These are phyloP conservation scores for Phenganax marumi DNA, from an alignment of 92 coral and sea anemone species.

Conservation along the genomic window DNA sequence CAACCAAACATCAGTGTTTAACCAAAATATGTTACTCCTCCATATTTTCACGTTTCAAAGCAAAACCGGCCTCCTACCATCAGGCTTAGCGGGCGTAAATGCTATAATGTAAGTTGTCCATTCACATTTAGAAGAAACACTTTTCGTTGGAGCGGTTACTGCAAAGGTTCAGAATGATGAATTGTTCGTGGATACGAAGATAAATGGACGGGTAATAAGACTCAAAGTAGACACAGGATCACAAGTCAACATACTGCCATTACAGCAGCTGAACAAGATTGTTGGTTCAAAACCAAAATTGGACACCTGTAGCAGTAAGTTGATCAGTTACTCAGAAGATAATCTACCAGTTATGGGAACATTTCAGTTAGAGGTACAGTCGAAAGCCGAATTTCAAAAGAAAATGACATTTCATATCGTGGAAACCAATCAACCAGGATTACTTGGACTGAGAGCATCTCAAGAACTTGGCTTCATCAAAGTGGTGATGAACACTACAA, in stretches of 20 bases:
- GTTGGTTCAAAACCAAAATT: background rate
- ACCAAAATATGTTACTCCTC: no score
- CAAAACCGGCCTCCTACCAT: no score
- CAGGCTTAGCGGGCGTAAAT: no score
- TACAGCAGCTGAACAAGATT: background rate
- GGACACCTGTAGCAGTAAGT: background rate
- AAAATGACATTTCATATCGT: background rate
- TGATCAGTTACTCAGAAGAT: conserved; percentile 3
- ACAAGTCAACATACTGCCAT: background rate
- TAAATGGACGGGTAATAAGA: background rate
- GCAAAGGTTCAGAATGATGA: background rate
- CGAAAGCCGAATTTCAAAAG: background rate
- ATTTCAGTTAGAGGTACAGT: background rate
- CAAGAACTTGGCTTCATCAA: conserved; percentile 57
- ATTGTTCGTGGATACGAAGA: background rate
- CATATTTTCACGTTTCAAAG: no score
- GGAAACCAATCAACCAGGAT: conserved; percentile 10
- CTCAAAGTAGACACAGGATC: conserved; percentile 4
- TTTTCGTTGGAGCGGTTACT: background rate
- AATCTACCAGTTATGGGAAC: background rate
- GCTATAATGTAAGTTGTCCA: no score
- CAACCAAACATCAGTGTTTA: no score
- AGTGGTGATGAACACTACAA: conserved; percentile 40
- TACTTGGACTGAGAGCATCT: conserved; percentile 15
- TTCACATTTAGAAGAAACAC: background rate